Conservation (phyloP, 2,888 invertebrate genomes). For the Fragum sueziense region DNA sequence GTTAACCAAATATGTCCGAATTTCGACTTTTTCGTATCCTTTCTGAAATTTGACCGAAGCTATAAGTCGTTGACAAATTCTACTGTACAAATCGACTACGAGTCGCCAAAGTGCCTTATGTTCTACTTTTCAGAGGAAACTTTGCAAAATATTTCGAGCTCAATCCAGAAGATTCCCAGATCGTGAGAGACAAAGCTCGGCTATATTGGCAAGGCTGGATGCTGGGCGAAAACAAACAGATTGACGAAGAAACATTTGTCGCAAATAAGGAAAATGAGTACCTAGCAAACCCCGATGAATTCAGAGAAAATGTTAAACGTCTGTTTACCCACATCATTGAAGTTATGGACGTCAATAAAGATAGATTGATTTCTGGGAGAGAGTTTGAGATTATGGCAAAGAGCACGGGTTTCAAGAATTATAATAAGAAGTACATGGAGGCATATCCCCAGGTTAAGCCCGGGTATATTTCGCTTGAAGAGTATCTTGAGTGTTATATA, state of each 20-base stretch:
- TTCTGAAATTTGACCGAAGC: no score
- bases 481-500: not conserved
- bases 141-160: no score
- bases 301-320: not conserved
- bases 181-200: not conserved
- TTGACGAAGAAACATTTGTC: not conserved
- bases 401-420: not conserved
- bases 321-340: not conserved
- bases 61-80: no score
- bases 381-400: conserved; percentile 9
- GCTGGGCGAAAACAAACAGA: not conserved
- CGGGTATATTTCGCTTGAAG: not conserved
- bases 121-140: no score
- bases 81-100: no score
- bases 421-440: not conserved
- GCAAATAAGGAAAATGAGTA: not conserved
- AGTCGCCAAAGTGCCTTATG: no score
- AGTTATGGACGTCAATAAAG: not conserved
- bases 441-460: conserved; percentile 1
- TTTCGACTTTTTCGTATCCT: no score
- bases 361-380: not conserved
- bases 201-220: not conserved
- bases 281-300: not conserved
- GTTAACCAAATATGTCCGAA: no score
- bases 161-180: not conserved